Evolutionary conservation across 2,888 invertebrate genomes (phyloP), one percentile per base, ranked within the genome.

Genomic region (Polydrusus cervinus): DNA sequence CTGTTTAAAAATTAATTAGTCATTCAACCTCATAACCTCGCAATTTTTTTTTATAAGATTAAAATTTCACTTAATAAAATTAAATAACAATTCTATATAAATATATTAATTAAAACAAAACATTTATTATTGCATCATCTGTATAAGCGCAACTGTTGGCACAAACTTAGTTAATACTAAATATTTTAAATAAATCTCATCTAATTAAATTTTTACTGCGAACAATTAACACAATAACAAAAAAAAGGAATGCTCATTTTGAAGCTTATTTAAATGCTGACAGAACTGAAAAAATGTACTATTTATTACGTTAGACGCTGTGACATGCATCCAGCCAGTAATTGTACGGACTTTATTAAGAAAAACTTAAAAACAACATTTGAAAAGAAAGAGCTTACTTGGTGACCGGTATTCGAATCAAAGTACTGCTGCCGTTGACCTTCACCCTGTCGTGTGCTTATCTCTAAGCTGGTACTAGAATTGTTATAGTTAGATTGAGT

Each of bases 121-220:
- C 88, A 87, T 88, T 80, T 75, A 76, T 70, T 73, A 82, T 79
- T 80, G 49, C 49, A 89, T 89, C 83, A 88, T 88, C 89, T 90
- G 91, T 90, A 83, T 92, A 91, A 91, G 90, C 92, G 91, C 91
- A 89, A 89, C 89, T 91, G 91, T 91, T 92, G 91, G 91, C 91
- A 91, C 91, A 90, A 90, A 89, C 88, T 91, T 90, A 85, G 89
- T 90, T 88, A 89, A 88, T 89, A 89, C 88, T 90, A 86, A 84
- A 82, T 83, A 87, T 87, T 88, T 89, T 90, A 88, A 87, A 89
- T 90, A 90, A 89, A 88, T 90, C 89, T 89, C 90, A 87, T 89
- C 89, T 89, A 88, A 88, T 88, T 90, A 89, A 89, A 90, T 89
- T 89, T 88, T 88, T 89, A 89, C 86, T 88, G 85, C 82, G 40